These are phyloP conservation scores for Eulemur rubriventer DNA, from an alignment of 2,797 vertebrate species.

Conservation along the genomic window DNA sequence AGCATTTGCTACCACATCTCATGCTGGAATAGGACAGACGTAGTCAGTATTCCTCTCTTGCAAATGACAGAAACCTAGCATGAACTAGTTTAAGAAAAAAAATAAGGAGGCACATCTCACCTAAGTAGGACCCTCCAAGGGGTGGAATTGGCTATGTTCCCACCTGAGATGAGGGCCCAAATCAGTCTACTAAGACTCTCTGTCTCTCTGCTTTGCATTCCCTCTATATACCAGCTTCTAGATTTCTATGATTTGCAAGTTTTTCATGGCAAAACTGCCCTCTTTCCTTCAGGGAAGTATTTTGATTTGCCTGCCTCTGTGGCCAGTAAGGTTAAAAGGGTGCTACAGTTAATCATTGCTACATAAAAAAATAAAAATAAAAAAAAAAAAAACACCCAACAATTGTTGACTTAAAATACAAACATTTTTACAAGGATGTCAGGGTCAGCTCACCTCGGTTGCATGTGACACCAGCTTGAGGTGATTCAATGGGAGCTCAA, in stretches of 20 bases:
- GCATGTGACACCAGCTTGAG: background rate
- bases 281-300: background rate
- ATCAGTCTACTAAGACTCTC: background rate
- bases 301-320: background rate
- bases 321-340: background rate
- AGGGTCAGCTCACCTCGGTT: background rate
- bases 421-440: background rate
- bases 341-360: background rate
- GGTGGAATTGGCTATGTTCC: background rate
- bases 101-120: background rate
- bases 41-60: background rate
- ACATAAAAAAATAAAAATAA: background rate
- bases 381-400: background rate
- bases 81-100: background rate
- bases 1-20: background rate
- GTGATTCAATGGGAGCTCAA: background rate
- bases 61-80: background rate
- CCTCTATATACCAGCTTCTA: background rate
- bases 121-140: background rate
- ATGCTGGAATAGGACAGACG: background rate
- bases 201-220: background rate
- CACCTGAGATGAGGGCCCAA: background rate
- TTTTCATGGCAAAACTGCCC: background rate
- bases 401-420: background rate
- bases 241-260: background rate